phyloP scores from a whole-genome alignment of 1,140 invertebrate species.

The Drosophila ficusphila region DNA sequence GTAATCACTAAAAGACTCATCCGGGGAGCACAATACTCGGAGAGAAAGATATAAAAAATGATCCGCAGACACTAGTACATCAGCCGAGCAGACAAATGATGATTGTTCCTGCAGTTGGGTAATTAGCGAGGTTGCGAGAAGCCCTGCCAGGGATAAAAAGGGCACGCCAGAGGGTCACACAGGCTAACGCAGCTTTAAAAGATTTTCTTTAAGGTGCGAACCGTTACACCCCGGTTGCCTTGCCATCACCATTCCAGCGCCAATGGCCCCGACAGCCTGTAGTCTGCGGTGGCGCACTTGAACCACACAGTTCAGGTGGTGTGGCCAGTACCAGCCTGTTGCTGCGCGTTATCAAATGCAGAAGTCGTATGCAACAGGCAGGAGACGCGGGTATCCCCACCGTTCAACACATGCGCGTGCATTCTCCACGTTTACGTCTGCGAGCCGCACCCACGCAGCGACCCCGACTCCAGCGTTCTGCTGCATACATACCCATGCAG shows the following conservation, averaged over 20 bases:
- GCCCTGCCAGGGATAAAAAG: conserved; percentile 1
- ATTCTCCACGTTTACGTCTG: neutral
- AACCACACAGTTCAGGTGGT: conserved; percentile 17
- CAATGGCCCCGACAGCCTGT: neutral
- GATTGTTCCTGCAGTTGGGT: conserved; percentile 12
- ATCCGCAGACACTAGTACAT: conserved; percentile 6
- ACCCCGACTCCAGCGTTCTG: no score
- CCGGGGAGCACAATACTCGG: conserved; percentile 5
- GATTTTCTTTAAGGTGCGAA: neutral
- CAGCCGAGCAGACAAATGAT: conserved; percentile 3
- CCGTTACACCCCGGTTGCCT: no score
- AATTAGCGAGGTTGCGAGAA: conserved; percentile 25
- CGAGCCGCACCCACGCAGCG: neutral
- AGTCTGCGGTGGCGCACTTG: conserved; percentile 27
- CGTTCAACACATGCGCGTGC: conserved; percentile 6
- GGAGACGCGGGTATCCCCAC: conserved; percentile 1
- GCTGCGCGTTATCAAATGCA: conserved; percentile 48
- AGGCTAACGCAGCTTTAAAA: neutral
- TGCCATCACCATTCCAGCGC: no score
- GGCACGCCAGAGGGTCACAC: no score
- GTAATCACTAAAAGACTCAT: conserved; percentile 42
- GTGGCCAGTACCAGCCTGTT: conserved; percentile 66
- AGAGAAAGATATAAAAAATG: conserved; percentile 4
- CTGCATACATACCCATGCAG: conserved; percentile 10
- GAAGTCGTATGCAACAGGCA: conserved; percentile 66